Base-by-base conservation (phyloP, 2,888 invertebrate genomes). In the Furcula furcula region DNA sequence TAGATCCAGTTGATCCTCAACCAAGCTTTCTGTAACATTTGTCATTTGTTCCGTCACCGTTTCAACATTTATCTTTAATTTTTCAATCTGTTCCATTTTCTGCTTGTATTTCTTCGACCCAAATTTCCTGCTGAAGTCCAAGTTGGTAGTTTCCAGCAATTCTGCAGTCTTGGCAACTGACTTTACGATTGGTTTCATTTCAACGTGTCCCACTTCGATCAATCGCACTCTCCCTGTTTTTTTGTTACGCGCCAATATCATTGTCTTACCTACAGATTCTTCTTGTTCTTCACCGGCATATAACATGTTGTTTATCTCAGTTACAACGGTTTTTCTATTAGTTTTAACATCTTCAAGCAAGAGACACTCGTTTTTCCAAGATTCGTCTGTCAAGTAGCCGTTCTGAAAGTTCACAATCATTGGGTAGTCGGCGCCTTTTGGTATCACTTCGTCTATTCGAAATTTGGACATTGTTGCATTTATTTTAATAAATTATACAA, bases 91-190 rank as follows among this genome's bases (percentile, higher is more conserved):
- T 49, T 93, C 92, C 39, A 91, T 90, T 29, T 72, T 70, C 47
- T 91, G 71, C 59, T 91, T 92, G 0, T 81, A 78, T 55, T 85
- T 91, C 46, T 93, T 93, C 0, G 93, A 93, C 1, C 93, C 93
- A 57, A 93, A 93, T 46, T 91, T 88, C 53, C 91, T 91, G 28
- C 91, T 91, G 0, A 93, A 67, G 31, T 87, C 87, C 12, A 81
- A 55, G 25, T 65, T 54, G 11, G 74, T 81, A 0, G 68, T 75
- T 10, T 86, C 78, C 0, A 65, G 32, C 0, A 51, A 16, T 4
- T 67, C 57, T 0, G 65, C 31, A 0, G 57, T 31, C 4, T 68
- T 60, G 1, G 61, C 20, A 1, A 72, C 59, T 0, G 44, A 49
- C 36, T 65, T 66, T 0, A 79, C 10, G 0, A 56, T 16, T 0